Base-by-base conservation (phyloP, 2,888 invertebrate genomes). In the Athalia cordata region DNA sequence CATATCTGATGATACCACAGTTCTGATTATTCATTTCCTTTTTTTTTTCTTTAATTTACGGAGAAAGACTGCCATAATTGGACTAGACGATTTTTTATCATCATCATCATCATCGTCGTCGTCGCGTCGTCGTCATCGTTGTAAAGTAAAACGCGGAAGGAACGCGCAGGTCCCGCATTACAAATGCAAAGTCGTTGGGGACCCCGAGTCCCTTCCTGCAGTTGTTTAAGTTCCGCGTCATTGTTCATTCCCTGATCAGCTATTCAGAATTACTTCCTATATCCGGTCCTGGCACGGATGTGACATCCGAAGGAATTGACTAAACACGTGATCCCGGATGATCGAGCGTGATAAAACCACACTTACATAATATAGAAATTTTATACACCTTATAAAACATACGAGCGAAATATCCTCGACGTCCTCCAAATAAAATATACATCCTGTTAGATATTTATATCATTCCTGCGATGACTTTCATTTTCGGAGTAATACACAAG, bases 191-290 rank as follows among this genome's bases (percentile, higher is more conserved):
- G 79, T 76, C 79, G 78, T 80, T 78, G 78, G 78, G 78, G 78
- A 61, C 78, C 79, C 79, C 78, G 66, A 75, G 80, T 80, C 79
- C 81, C 82, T 84, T 85, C 85, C 11, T 29, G n/a, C 85, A 83
- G 83, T 82, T 79, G 29, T 29, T 29, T 55, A 64, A 82, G 84
- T 84, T 85, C 86, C 84, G 85, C 65, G 86, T 87, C 84, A 84
- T 86, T 86, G 85, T 87, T 86, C 85, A 86, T 83, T 81, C 84
- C 80, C 81, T 84, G 85, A 88, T 88, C 86, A 88, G 82, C 84
- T 84, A 88, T 88, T 88, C 87, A 85, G 85, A 84, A 86, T 86
- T 85, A 86, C 86, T 88, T 87, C 85, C 85, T 84, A 86, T 82
- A 81, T 78, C 78, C 81, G 77, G 78, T 45, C 80, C 84, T 83